Percentiles rank a stretch among this genome's conserved stretches.
phyloP scores from a whole-genome alignment of 2,888 invertebrate species.

The Entomobrya proxima region DNA sequence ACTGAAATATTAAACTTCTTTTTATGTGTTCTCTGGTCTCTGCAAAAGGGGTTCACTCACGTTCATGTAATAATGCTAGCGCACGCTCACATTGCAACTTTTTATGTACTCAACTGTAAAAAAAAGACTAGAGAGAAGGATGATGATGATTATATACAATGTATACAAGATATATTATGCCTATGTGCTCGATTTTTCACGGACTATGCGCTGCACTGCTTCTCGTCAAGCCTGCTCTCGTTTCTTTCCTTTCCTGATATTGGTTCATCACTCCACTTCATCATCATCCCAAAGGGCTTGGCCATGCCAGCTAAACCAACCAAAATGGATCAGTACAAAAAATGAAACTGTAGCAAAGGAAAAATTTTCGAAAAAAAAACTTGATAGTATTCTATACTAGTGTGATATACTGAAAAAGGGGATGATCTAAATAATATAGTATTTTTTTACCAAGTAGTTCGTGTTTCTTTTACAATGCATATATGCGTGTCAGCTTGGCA shows the following conservation, averaged over 20 bases:
- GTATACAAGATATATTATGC: slow-evolving; percentile 50
- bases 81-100: slow-evolving; percentile 45
- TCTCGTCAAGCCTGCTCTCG: slow-evolving; percentile 58
- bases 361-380: slow-evolving; percentile 23
- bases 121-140: slow-evolving; percentile 9
- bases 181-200: slow-evolving; percentile 68
- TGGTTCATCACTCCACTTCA: slow-evolving; percentile 57
- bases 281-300: slow-evolving; percentile 69
- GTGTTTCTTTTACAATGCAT: neutral
- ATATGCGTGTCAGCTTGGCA: slow-evolving; percentile 9
- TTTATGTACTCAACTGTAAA: slow-evolving; percentile 20
- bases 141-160: slow-evolving; percentile 40
- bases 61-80: slow-evolving; percentile 23
- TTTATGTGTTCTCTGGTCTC: no score
- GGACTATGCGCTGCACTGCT: slow-evolving; percentile 56
- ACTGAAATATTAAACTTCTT: slow-evolving; percentile 17
- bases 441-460: slow-evolving; percentile 23
- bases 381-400: slow-evolving; percentile 36
- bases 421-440: slow-evolving; percentile 65
- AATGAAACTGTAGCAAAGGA: slow-evolving; percentile 63
- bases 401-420: slow-evolving; percentile 15
- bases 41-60: slow-evolving; percentile 24
- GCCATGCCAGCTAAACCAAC: slow-evolving; percentile 62
- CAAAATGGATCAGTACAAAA: slow-evolving; percentile 61
- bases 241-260: slow-evolving; percentile 65